Percentiles rank a stretch among this genome's conserved stretches.
These are phyloP conservation scores for Sebastes iracundus DNA, from an alignment of 2,797 vertebrate genomes.

Conservation along the genomic window DNA sequence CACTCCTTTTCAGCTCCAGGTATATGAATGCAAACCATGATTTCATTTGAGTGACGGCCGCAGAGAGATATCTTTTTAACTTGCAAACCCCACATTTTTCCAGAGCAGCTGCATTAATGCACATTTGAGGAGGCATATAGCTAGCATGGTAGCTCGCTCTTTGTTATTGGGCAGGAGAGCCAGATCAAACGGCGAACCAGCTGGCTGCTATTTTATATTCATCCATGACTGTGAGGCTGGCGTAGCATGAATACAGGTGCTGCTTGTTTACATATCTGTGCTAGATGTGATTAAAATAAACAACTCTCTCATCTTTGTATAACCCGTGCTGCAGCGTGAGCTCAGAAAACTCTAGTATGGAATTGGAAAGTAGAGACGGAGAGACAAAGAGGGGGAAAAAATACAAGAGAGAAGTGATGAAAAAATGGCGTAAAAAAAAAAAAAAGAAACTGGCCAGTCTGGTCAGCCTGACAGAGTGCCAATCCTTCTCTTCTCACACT, in stretches of 20 bases:
- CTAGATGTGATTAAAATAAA: slow-evolving; percentile 71
- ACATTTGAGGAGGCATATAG: slow-evolving; percentile 41
- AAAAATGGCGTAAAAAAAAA: slow-evolving; percentile 2
- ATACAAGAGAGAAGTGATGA: not conserved
- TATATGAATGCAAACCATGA: not conserved
- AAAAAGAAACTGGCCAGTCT: slow-evolving; percentile 30
- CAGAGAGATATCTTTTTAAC: slow-evolving; percentile 36
- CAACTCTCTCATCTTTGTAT: slow-evolving; percentile 60
- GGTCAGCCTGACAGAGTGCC: slow-evolving; percentile 53
- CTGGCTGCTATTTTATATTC: slow-evolving; percentile 78
- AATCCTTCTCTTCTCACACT: slow-evolving; percentile 67
- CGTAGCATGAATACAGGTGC: slow-evolving; percentile 72
- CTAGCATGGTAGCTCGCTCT: slow-evolving; percentile 46
- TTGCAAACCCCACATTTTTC: slow-evolving; percentile 31
- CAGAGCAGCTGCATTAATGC: slow-evolving; percentile 47
- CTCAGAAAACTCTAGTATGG: slow-evolving; percentile 7
- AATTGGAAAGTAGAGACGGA: slow-evolving; percentile 5
- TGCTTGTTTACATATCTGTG: slow-evolving; percentile 75
- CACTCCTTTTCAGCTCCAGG: not conserved
- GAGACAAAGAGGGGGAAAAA: not conserved
- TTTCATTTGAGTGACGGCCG: slow-evolving; percentile 26
- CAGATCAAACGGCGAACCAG: slow-evolving; percentile 77
- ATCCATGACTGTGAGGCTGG: slow-evolving; percentile 65
- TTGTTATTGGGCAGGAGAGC: slow-evolving; percentile 73
- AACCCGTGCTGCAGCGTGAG: slow-evolving; percentile 45